Base-by-base conservation (phyloP, 37 sponge, comb jelly and placozoan genomes). In the Amphimedon queenslandica region DNA sequence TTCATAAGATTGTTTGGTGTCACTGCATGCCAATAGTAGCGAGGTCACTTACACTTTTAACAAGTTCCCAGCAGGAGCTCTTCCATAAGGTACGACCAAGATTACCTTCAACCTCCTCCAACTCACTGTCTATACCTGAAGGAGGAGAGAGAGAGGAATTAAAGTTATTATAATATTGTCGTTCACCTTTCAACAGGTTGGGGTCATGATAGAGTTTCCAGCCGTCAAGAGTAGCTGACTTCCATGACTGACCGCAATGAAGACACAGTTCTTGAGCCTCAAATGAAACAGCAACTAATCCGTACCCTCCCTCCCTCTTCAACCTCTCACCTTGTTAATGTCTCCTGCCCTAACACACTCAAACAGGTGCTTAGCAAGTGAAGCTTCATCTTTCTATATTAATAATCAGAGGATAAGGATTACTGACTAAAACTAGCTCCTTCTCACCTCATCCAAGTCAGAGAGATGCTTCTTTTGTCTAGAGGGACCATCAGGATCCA, bases 191-290 rank as follows among this genome's bases (percentile, higher is more conserved):
- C 37, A 68, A 79, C 25, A 39, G 76, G 82, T 98, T 98, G 23
- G 91, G 96, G 67, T 98, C 99, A 73, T 98, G 90, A 69, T 80
- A 80, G 6, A 94, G 82, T 61, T 83, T 81, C 85, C 93, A 86
- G 5, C 99, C 99, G 10, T 92, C 90, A 18, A 98, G 55, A 30
- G 77, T 66, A 1, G 90, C 91, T 32, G 96, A 93, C 41, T 81
- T 88, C 96, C 93, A 95, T 0, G 89, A 65, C 81, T 98, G 90
- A 0, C 96, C 96, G 42, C 77, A 57, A 10, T 68, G 35, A 3
- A 80, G 63, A 71, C 93, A 94, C 58, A 95, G 27, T 25, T 90
- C 79, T 78, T 92, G 96, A 13, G 96, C 99, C 91, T 94, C 57
- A 1, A 39, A 11, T 38, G 2, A 66, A 20, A 69, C 63, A 34